Evolutionary conservation across 1,140 invertebrate species (phyloP).

Genomic region (Polypedilum pembai): DNA sequence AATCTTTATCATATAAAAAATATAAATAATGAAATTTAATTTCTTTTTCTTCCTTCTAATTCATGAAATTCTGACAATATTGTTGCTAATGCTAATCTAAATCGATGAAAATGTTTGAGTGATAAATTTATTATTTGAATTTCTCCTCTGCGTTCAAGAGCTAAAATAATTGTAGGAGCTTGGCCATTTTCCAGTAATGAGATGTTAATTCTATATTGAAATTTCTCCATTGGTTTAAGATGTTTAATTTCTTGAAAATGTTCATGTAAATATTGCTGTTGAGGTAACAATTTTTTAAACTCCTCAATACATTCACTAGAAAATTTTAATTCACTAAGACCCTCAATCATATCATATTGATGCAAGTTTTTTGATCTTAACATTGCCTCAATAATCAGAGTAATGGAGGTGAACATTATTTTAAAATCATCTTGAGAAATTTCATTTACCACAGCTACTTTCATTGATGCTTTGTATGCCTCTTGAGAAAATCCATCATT

Average conservation of each 20-base stretch:
- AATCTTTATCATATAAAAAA: background rate
- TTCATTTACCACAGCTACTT: background rate
- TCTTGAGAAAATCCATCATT: background rate
- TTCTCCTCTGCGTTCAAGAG: background rate
- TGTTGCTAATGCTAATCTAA: background rate
- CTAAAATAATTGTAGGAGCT: background rate
- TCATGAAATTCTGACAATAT: conserved; percentile 1
- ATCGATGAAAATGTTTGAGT: conserved; percentile 10
- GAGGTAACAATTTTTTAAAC: background rate
- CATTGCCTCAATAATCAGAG: background rate
- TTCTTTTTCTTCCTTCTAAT: background rate
- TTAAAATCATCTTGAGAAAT: background rate
- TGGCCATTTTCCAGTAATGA: background rate
- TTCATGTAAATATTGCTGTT: background rate
- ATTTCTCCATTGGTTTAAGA: background rate
- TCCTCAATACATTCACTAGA: background rate
- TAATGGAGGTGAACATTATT: background rate
- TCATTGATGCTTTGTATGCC: background rate
- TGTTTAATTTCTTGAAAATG: background rate
- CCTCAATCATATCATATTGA: background rate
- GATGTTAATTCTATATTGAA: background rate
- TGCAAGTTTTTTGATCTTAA: background rate
- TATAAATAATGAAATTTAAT: background rate
- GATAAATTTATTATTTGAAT: background rate
- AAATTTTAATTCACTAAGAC: background rate